Evolutionary conservation across 2,113 vertebrate genomes (phyloP).

Genomic region (Cygnus atratus): DNA sequence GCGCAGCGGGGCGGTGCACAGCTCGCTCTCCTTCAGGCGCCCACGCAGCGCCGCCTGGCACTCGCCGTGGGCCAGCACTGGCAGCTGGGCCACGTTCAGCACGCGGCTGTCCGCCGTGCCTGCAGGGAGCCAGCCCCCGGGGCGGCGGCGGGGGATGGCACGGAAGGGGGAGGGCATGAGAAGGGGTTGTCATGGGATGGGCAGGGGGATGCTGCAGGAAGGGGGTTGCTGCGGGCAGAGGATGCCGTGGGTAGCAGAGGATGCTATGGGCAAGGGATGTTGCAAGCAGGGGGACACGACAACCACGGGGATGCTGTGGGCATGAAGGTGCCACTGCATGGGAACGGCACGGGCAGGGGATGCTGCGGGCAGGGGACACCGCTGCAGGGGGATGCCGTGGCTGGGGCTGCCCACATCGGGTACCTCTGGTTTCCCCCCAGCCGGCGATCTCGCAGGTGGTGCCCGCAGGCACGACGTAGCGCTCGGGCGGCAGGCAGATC

Average conservation of each 20-base stretch:
- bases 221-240: background rate
- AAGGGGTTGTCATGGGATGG: no score
- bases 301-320: background rate
- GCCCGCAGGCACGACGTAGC: constrained; percentile 82
- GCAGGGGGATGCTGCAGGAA: background rate
- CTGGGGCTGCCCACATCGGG: rapidly evolving
- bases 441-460: constrained; percentile 92
- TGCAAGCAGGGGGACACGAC: background rate
- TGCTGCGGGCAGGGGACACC: background rate
- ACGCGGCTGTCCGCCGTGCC: constrained; percentile 81
- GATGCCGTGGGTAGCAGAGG: no score
- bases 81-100: constrained; percentile 86
- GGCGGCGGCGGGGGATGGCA: background rate
- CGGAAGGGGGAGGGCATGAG: no score
- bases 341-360: no score
- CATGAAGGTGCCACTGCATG: background rate
- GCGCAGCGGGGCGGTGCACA: constrained; percentile 86
- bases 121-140: background rate
- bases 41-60: constrained; percentile 86
- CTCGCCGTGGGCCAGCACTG: constrained; percentile 83
- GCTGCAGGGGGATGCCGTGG: background rate
- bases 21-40: constrained; percentile 86
- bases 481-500: constrained; percentile 93
- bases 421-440: constrained; percentile 93
- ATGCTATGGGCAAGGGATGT: background rate